A percentile compares a stretch with the other conserved stretches of the same genome.
Conservation (phyloP, 2,113 vertebrate species). For the Proteles cristata region DNA sequence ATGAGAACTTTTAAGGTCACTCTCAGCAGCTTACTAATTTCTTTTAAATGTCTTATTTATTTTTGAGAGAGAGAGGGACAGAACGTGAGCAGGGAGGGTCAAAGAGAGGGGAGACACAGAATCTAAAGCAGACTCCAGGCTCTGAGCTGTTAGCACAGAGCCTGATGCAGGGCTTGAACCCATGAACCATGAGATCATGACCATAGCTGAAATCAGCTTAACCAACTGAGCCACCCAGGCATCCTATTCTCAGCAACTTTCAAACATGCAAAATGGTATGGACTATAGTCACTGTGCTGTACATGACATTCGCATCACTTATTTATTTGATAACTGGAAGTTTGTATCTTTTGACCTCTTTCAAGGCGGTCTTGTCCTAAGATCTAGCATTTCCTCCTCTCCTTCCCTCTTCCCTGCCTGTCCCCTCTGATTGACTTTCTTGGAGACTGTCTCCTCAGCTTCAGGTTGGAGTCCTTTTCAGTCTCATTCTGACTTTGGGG, state of each 20-base stretch:
- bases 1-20: background rate
- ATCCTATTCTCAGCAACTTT: background rate
- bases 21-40: background rate
- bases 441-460: background rate
- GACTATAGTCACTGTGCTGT: background rate
- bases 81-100: too few relatives aligned
- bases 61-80: too few relatives aligned
- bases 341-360: background rate
- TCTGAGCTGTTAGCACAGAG: too few relatives aligned
- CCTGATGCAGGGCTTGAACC: too few relatives aligned
- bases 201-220: too few relatives aligned
- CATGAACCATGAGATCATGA: too few relatives aligned
- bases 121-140: too few relatives aligned
- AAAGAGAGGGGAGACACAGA: too few relatives aligned
- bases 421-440: background rate
- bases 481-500: background rate
- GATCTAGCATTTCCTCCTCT: background rate
- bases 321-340: background rate
- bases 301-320: background rate
- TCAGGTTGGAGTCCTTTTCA: background rate
- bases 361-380: background rate
- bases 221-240: too few relatives aligned
- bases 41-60: too few relatives aligned
- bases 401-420: background rate
- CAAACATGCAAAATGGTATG: background rate